Conservation (phyloP, 1,140 invertebrate genomes). For the Maniola jurtina region DNA sequence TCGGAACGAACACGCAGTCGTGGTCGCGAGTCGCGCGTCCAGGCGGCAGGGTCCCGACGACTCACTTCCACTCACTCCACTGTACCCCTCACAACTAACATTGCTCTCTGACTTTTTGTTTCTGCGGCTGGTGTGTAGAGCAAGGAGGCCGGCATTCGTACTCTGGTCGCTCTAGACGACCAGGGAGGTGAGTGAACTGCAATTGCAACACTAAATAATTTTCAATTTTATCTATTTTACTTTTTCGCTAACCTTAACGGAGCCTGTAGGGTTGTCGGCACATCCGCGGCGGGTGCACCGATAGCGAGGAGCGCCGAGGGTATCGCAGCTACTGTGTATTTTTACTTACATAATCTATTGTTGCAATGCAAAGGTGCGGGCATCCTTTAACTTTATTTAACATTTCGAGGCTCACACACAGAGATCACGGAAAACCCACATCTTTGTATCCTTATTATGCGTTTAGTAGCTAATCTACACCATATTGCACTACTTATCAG, state of each 20-base stretch:
- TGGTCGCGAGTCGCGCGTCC: constrained; percentile 33
- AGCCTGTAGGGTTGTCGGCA: constrained; percentile 73
- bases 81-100: constrained; percentile 77
- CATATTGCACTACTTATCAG: constrained; percentile 74
- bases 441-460: constrained; percentile 70
- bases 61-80: constrained; percentile 66
- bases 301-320: constrained; percentile 60
- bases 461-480: constrained; percentile 73
- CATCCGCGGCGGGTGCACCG: constrained; percentile 60
- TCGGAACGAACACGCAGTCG: constrained; percentile 43
- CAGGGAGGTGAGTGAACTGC: constrained; percentile 96
- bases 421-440: constrained; percentile 71
- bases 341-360: constrained; percentile 63
- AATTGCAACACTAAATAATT: constrained; percentile 78
- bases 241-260: constrained; percentile 73
- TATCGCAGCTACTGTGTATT: constrained; percentile 51
- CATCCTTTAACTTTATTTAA: constrained; percentile 49
- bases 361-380: constrained; percentile 75
- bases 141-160: constrained; percentile 99
- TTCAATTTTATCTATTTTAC: constrained; percentile 76
- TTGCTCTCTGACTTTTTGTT: constrained; percentile 82
- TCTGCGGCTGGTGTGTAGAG: constrained; percentile 90
- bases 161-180: constrained; percentile 98
- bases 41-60: constrained; percentile 20
- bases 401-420: constrained; percentile 51